phyloP scores from a whole-genome alignment of 2,888 invertebrate genomes.

The Tetranychus piercei region DNA sequence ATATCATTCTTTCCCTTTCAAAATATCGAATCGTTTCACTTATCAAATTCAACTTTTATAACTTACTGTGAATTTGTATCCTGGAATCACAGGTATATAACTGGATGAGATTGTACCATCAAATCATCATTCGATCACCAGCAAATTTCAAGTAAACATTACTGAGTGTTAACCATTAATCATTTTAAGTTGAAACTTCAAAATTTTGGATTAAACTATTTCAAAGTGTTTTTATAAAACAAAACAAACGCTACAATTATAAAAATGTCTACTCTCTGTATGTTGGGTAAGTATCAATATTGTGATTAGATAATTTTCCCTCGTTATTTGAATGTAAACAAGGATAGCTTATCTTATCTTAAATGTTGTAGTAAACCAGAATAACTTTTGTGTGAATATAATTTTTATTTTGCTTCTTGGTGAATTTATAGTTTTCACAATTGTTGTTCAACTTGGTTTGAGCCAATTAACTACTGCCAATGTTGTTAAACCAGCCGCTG shows the following conservation, averaged over 20 bases:
- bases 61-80: background rate
- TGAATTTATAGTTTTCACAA: background rate
- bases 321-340: too few relatives aligned
- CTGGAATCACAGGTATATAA: background rate
- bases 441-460: background rate
- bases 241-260: background rate
- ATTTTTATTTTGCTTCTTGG: background rate
- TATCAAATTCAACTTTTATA: background rate
- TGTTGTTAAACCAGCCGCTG: background rate
- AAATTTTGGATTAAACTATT: background rate
- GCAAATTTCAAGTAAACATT: too few relatives aligned
- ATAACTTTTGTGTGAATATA: background rate
- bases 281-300: background rate
- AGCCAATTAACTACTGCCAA: background rate
- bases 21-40: background rate
- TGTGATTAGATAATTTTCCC: too few relatives aligned
- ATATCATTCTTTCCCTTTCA: background rate
- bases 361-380: too few relatives aligned
- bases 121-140: too few relatives aligned
- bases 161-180: too few relatives aligned
- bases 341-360: too few relatives aligned
- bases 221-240: background rate
- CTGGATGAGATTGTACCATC: background rate
- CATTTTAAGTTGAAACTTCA: background rate
- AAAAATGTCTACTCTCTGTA: background rate